Percentiles rank a stretch among this genome's conserved stretches.
Evolutionary conservation across 2,113 vertebrate species (phyloP).

Genomic region (Parus major): DNA sequence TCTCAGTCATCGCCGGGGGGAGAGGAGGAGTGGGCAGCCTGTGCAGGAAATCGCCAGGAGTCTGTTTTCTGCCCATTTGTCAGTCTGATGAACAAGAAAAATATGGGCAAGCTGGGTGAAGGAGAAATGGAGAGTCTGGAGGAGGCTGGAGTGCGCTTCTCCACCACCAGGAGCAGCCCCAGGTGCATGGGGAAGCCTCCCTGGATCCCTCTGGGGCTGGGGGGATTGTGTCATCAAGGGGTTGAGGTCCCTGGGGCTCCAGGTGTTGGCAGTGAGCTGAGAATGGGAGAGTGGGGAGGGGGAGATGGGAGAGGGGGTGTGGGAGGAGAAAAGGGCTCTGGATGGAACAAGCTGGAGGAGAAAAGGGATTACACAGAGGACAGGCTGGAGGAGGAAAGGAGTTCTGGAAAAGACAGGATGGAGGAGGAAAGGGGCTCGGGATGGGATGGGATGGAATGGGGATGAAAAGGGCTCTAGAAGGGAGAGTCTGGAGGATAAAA

Average conservation of each 20-base stretch:
- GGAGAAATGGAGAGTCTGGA: not conserved
- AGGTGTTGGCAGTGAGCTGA: not conserved
- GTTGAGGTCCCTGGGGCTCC: not conserved
- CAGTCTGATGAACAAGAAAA: constrained; percentile 57
- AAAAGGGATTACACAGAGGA: not conserved
- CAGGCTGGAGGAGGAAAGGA: not conserved
- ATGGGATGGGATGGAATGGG: not conserved
- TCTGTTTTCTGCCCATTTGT: constrained; percentile 65
- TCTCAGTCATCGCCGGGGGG: constrained; percentile 32
- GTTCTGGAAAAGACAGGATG: not conserved
- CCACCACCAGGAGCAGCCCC: not conserved
- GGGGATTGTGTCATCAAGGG: not conserved
- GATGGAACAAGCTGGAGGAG: not conserved
- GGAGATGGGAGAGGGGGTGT: not conserved
- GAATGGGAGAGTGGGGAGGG: not conserved
- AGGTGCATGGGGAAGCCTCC: accelerated
- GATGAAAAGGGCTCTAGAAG: not conserved
- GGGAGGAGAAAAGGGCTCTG: not conserved
- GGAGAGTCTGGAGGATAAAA: not conserved
- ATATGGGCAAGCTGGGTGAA: not conserved
- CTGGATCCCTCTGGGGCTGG: not conserved
- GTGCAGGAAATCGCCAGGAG: constrained; percentile 40
- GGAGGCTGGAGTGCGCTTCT: not conserved
- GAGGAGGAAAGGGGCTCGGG: not conserved
- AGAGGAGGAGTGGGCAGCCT: constrained; percentile 58